These are phyloP conservation scores for Manis crassicaudata DNA, from an alignment of 2,797 vertebrate genomes.

Conservation along the genomic window DNA sequence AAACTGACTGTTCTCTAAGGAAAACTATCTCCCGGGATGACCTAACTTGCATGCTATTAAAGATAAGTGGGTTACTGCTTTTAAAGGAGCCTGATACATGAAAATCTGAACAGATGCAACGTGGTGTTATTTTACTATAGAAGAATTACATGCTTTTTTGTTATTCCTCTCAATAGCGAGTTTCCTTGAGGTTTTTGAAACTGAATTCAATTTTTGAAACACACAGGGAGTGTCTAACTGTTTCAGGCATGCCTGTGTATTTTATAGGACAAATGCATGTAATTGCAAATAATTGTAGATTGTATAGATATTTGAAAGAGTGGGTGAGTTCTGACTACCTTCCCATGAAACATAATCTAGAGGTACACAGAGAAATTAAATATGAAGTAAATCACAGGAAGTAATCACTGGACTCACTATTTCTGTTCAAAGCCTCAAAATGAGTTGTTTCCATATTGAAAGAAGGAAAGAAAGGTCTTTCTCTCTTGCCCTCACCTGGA, in stretches of 20 bases:
- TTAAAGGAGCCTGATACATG: background rate
- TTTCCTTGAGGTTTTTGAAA: background rate
- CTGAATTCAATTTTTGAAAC: background rate
- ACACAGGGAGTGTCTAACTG: background rate
- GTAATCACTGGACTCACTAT: background rate
- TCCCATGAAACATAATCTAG: background rate
- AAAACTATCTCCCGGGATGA: background rate
- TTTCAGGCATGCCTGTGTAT: background rate
- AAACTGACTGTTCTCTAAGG: background rate
- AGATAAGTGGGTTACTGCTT: background rate
- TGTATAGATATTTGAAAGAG: background rate
- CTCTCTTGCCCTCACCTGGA: background rate
- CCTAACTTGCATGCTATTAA: background rate
- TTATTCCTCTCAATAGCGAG: background rate
- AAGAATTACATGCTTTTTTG: background rate
- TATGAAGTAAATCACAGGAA: background rate
- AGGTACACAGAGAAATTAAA: background rate
- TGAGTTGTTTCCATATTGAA: background rate
- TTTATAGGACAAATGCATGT: background rate
- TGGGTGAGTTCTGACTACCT: background rate
- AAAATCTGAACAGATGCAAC: background rate
- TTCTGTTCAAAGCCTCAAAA: background rate
- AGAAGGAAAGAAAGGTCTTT: background rate
- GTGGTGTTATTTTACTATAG: background rate
- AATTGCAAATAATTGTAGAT: background rate